Percentiles rank a stretch among this genome's conserved stretches.
phyloP scores from a whole-genome alignment of 1,140 invertebrate species.

The Lasaia peninsularis region DNA sequence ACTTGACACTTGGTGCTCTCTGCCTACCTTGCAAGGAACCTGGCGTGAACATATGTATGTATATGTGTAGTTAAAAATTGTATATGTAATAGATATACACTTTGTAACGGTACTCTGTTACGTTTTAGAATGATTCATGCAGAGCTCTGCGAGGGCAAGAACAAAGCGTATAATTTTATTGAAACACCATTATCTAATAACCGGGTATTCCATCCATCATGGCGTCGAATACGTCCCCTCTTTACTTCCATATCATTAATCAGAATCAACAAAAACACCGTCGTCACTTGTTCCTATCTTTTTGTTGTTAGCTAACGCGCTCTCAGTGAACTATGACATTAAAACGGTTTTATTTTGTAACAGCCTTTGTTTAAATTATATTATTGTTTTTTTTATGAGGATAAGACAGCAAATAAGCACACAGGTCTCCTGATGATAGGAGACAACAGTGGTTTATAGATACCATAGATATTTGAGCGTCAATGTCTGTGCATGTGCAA shows the following conservation, averaged over 20 bases:
- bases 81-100: neutral
- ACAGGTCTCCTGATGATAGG: too few species aligned
- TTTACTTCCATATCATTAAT: conserved; percentile 68
- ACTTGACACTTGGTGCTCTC: too few species aligned
- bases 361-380: too few species aligned
- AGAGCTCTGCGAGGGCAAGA: conserved; percentile 34
- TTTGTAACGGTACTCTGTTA: neutral
- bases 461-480: too few species aligned
- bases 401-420: too few species aligned
- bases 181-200: conserved; percentile 74
- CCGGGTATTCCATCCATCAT: conserved; percentile 59
- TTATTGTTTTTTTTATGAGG: too few species aligned
- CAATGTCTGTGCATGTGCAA: too few species aligned
- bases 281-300: conserved; percentile 64
- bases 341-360: conserved; percentile 11
- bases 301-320: conserved; percentile 37
- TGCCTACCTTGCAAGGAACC: too few species aligned
- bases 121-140: conserved; percentile 1
- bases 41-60: too few species aligned
- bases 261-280: conserved; percentile 66
- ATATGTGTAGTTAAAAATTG: neutral
- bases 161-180: conserved; percentile 71
- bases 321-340: conserved; percentile 1
- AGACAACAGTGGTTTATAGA: too few species aligned
- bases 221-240: conserved; percentile 48